Evolutionary conservation across 2,888 invertebrate genomes (phyloP), one percentile per base, ranked within the genome.

Genomic region (Eulithis prunata): DNA sequence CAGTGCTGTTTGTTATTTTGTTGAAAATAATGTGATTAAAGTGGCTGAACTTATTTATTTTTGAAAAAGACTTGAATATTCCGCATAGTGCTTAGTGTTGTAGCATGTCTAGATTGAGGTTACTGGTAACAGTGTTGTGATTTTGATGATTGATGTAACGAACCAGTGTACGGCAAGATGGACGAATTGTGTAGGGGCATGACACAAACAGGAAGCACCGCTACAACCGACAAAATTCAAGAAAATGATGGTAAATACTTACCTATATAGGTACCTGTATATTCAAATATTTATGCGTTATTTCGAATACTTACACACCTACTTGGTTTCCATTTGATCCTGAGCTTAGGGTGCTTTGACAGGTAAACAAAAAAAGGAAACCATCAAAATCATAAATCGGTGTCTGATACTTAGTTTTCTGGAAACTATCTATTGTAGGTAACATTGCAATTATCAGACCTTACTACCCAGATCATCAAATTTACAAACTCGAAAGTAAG

Each of bases 151-250:
- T 91, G 90, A 91, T 92, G 87, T 91, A 91, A 90, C 90, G 87
- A 89, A 89, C 87, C 85, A 86, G 89, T 91, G 90, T 89, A 87
- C 87, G 84, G 90, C 92, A 93, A 93, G 91, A 93, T 93, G 92
- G 92, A 93, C 92, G 92, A 93, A 93, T 89, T 91, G 92, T 92
- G 88, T 91, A 91, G 87, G 91, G 91, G 91, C 89, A 92, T 92
- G 91, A 91, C 92, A 93, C 91, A 89, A 92, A 91, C 92, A 91
- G 92, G 92, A 92, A 93, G 90, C 90, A 84, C 88, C 85, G 85
- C 86, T 85, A 80, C 86, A 90, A 91, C 91, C 88, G 91, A 92
- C 88, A 89, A 91, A 89, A 88, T 86, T 89, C 84, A 87, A 86
- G 89, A 91, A 82, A 86, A 83, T 81, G 84, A 91, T 87, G 92